Percentiles rank a stretch among this genome's conserved stretches.
These are phyloP conservation scores for Megaleporinus macrocephalus DNA, from an alignment of 2,113 vertebrate genomes.

Conservation along the genomic window DNA sequence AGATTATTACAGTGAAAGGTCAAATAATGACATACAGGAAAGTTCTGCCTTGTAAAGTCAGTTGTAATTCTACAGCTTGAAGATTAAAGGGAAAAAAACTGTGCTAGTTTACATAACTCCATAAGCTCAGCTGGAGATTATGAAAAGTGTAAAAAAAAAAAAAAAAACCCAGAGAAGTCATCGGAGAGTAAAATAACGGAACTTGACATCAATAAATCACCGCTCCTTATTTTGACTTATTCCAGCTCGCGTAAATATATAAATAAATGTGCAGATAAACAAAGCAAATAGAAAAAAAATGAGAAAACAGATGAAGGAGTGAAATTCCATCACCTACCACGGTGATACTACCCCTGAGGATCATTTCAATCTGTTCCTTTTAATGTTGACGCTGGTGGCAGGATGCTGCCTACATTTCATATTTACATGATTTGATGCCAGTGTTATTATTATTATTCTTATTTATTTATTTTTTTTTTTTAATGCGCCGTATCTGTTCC, in stretches of 20 bases:
- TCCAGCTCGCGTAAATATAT: constrained; percentile 68
- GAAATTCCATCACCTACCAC: constrained; percentile 68
- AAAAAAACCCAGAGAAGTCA: neutral
- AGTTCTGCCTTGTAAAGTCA: constrained; percentile 22
- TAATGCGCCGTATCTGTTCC: constrained; percentile 38
- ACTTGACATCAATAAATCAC: constrained; percentile 72
- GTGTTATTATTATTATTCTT: constrained; percentile 41
- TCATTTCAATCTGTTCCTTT: constrained; percentile 79
- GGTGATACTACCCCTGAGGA: constrained; percentile 77
- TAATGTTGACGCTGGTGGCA: constrained; percentile 81
- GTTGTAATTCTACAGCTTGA: constrained; percentile 11
- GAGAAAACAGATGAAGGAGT: constrained; percentile 73
- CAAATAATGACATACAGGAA: constrained; percentile 67
- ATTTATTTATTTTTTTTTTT: constrained; percentile 20
- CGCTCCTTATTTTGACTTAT: constrained; percentile 49
- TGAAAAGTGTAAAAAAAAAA: constrained; percentile 26
- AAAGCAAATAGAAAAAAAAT: constrained; percentile 69
- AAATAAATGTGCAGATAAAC: constrained; percentile 78
- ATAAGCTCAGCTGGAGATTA: constrained; percentile 39
- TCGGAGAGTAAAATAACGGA: constrained; percentile 53
- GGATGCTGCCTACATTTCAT: constrained; percentile 57
- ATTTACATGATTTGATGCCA: constrained; percentile 54
- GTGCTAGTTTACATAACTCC: constrained; percentile 33
- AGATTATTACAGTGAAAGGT: constrained; percentile 63
- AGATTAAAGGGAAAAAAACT: neutral